Base-by-base conservation (phyloP, 1,140 invertebrate genomes). In the Anagrus nilaparvatae region DNA sequence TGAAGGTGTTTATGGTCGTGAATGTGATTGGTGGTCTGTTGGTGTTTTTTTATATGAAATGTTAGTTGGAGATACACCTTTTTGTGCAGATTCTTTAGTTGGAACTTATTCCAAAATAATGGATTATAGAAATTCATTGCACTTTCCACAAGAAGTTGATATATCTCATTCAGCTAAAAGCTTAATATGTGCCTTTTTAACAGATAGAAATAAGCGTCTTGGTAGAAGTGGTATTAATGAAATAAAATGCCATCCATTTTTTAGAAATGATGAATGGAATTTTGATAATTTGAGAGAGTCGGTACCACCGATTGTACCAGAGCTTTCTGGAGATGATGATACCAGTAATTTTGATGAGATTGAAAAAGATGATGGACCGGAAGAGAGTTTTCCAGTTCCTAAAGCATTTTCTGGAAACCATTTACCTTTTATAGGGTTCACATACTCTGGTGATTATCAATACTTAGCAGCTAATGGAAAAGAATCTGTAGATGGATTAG, bases 21-120 rank as follows among this genome's bases (percentile, higher is more conserved):
- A 99, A 67, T 97, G 96, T 68, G 97, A 99, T 70, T 99, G 92
- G 91, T 99, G 97, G 97, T 95, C 91, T 12, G 94, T 99, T 12
- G 96, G 96, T 28, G 94, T 99, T 36, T 94, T 99, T 66, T 73
- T 99, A 0, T 99, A 96, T 67, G 96, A 99, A 73, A 98, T 99
- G 93, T 71, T 98, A 6, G 84, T 96, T 44, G 92, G 94, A n/a
- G 96, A 99, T 64, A 94, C 95, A 4, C 96, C 96, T 4, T 99
- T 99, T 69, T 99, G 96, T 71, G 94, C 95, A 2, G 96, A 99
- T 58, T 97, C 93, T 35, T 75, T 99, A 41, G 88, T 97, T 24
- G 93, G 91, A 23, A 99, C 96, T 9, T 99, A 99, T 65, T 90
- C 90, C 40, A 97, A 97, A 70, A 99, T 99, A 53, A 97, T 98